phyloP scores from a whole-genome alignment of 2,113 vertebrate genomes.

The Rutilus rutilus region DNA sequence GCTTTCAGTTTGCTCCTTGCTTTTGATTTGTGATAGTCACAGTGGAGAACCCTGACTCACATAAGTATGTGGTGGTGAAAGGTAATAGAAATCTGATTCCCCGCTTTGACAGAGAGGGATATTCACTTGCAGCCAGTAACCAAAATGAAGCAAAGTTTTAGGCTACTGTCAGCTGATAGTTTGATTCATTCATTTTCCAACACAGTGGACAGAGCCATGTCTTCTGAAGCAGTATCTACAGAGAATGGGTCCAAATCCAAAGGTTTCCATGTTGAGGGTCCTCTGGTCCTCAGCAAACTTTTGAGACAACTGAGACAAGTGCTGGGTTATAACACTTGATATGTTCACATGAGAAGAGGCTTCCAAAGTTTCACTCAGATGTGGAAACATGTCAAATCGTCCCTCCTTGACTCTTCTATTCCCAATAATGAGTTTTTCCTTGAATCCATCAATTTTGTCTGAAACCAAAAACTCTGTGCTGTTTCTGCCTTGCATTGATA shows the following conservation, averaged over 20 bases:
- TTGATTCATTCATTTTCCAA: slow-evolving; percentile 39
- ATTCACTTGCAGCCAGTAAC: slow-evolving; percentile 38
- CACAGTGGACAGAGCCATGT: slow-evolving; percentile 39
- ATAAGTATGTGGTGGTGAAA: slow-evolving; percentile 42
- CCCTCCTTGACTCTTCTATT: slow-evolving; percentile 15
- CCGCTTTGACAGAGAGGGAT: slow-evolving; percentile 27
- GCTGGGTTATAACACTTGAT: neutral
- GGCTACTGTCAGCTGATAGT: slow-evolving; percentile 43
- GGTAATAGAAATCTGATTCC: slow-evolving; percentile 43
- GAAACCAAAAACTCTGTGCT: neutral
- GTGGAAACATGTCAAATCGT: slow-evolving; percentile 33
- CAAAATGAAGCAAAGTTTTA: slow-evolving; percentile 46
- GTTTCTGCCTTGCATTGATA: neutral
- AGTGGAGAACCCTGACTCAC: slow-evolving; percentile 48
- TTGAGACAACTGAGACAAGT: slow-evolving; percentile 35
- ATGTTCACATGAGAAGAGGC: slow-evolving; percentile 28
- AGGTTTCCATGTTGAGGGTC: slow-evolving; percentile 31
- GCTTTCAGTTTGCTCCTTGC: slow-evolving; percentile 47
- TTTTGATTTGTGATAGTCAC: slow-evolving; percentile 42
- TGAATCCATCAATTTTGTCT: neutral
- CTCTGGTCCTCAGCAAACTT: slow-evolving; percentile 28
- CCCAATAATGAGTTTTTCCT: neutral
- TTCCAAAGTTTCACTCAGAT: slow-evolving; percentile 11
- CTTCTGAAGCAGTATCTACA: slow-evolving; percentile 35
- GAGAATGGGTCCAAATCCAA: slow-evolving; percentile 41